These are phyloP conservation scores for Dorcus parallelipipedus DNA, from an alignment of 2,888 invertebrate species.

Conservation along the genomic window DNA sequence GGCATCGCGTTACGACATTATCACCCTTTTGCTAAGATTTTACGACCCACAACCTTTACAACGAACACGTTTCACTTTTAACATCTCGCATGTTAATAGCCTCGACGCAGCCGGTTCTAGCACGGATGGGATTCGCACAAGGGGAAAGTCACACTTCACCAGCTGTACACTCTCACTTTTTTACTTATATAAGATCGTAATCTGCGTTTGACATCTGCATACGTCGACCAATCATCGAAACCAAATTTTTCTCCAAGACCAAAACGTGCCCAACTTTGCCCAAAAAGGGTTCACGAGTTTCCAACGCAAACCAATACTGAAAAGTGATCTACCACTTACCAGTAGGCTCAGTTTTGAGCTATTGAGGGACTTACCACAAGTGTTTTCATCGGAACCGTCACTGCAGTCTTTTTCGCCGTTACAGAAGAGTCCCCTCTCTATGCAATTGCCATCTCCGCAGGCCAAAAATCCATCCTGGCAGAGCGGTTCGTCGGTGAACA, in stretches of 20 bases:
- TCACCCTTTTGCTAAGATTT: background rate
- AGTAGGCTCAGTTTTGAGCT: no score
- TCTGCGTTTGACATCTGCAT: background rate
- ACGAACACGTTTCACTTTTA: conserved; percentile 15
- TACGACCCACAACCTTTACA: conserved; percentile 12
- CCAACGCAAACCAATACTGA: background rate
- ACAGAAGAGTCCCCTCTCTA: conserved; percentile 88
- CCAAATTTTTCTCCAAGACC: no score
- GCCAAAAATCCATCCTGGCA: conserved; percentile 84
- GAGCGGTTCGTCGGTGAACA: conserved; percentile 86
- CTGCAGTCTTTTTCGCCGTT: conserved; percentile 87
- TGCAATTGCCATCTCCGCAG: conserved; percentile 82
- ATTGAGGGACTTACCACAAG: conserved; percentile 69
- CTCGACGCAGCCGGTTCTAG: background rate
- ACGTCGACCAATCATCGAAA: no score
- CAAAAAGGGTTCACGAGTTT: no score
- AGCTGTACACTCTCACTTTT: background rate
- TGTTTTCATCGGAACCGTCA: conserved; percentile 87
- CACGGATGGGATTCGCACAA: no score
- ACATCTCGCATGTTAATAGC: conserved; percentile 13
- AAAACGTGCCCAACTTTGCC: no score
- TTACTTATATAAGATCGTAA: conserved; percentile 1
- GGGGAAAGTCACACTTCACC: background rate
- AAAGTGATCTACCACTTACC: background rate
- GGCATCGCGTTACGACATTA: background rate